Evolutionary conservation across 2,888 invertebrate genomes (phyloP).

Genomic region (Apantesis nais): DNA sequence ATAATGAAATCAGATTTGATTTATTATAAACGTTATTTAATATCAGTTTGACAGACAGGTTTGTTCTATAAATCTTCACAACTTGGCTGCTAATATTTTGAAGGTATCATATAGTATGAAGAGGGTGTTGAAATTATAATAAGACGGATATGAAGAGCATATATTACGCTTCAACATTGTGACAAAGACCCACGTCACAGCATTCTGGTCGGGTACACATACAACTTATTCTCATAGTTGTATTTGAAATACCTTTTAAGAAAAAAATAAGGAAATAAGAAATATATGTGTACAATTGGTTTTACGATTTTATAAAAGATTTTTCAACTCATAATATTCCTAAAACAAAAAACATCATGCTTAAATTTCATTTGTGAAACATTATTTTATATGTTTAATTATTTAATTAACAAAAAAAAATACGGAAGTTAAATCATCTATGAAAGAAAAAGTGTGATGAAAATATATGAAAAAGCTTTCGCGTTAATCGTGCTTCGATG

Average conservation of each 20-base stretch:
- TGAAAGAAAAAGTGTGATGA: too few relatives aligned
- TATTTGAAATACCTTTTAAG: neutral
- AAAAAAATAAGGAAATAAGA: neutral
- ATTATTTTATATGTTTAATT: too few relatives aligned
- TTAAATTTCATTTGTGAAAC: too few relatives aligned
- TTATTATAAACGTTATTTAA: neutral
- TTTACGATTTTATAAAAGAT: too few relatives aligned
- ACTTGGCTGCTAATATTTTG: slow-evolving; percentile 23
- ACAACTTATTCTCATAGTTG: neutral
- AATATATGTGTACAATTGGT: neutral
- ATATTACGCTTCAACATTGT: slow-evolving; percentile 39
- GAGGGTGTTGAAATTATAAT: slow-evolving; percentile 48
- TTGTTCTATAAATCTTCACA: slow-evolving; percentile 13
- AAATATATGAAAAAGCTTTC: too few relatives aligned
- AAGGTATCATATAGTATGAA: slow-evolving; percentile 30
- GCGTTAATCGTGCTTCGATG: too few relatives aligned
- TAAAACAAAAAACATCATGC: too few relatives aligned
- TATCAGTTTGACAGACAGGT: slow-evolving; percentile 2
- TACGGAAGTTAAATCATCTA: too few relatives aligned
- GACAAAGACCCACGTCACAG: slow-evolving; percentile 50
- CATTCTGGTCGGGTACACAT: slow-evolving; percentile 30
- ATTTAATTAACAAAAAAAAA: too few relatives aligned
- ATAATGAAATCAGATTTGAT: neutral
- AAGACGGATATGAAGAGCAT: slow-evolving; percentile 41
- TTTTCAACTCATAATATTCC: too few relatives aligned